Percentiles rank a stretch among this genome's conserved stretches.
Evolutionary conservation across 2,797 vertebrate species (phyloP).

Genomic region (Xyrichtys novacula): DNA sequence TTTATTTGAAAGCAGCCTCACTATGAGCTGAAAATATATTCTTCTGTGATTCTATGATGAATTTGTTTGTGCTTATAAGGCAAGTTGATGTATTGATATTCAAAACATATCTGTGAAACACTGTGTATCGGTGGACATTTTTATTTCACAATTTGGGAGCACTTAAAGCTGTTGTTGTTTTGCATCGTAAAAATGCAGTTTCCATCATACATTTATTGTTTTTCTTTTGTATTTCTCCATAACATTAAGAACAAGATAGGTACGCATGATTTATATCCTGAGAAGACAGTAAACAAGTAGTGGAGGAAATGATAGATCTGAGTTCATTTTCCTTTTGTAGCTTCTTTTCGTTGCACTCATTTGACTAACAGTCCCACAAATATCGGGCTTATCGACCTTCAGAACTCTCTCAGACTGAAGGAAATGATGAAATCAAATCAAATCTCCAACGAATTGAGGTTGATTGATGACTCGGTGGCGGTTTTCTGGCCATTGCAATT

Average conservation of each 20-base stretch:
- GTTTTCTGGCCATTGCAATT: conserved; percentile 74
- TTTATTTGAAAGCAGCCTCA: conserved; percentile 35
- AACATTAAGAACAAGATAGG: conserved; percentile 19
- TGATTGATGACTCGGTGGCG: conserved; percentile 78
- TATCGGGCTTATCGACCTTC: conserved; percentile 57
- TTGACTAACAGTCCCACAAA: conserved; percentile 60
- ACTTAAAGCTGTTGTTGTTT: conserved; percentile 19
- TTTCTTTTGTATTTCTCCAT: conserved; percentile 17
- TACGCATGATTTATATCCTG: conserved; percentile 32
- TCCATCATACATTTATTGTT: conserved; percentile 26
- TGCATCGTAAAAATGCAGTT: conserved; percentile 6
- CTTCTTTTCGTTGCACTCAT: conserved; percentile 57
- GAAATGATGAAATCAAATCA: conserved; percentile 76
- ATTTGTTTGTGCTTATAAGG: conserved; percentile 30
- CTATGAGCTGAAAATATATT: conserved; percentile 44
- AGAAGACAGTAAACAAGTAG: conserved; percentile 7
- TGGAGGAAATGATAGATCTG: conserved; percentile 30
- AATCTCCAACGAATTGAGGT: conserved; percentile 61
- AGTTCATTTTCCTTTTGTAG: conserved; percentile 40
- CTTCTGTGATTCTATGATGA: conserved; percentile 30
- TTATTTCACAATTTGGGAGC: conserved; percentile 41
- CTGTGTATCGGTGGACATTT: conserved; percentile 41
- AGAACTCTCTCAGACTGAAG: conserved; percentile 59
- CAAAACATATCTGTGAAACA: conserved; percentile 49
- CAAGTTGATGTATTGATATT: conserved; percentile 58